Evolutionary conservation across 2,797 vertebrate species (phyloP).

Genomic region (Caiman crocodilus): DNA sequence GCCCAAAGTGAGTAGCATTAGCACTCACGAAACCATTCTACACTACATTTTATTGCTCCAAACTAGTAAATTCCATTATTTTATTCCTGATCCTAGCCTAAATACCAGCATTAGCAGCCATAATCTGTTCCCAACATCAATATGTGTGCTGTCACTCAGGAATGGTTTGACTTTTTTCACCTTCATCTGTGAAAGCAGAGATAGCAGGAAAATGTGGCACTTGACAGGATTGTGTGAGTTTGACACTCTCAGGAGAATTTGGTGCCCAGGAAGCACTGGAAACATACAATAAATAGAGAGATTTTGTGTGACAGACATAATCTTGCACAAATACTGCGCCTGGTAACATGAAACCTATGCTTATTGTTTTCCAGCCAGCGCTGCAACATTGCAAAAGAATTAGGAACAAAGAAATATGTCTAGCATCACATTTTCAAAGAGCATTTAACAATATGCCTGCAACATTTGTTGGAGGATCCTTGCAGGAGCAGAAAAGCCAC

Average conservation of each 20-base stretch:
- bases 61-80: background rate
- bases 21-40: background rate
- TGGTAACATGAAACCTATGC: background rate
- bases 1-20: background rate
- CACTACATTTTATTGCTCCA: background rate
- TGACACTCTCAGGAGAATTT: background rate
- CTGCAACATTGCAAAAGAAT: background rate
- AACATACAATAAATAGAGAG: background rate
- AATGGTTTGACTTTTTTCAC: background rate
- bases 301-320: slow-evolving; percentile 9
- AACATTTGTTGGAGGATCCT: background rate
- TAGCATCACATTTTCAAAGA: background rate
- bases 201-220: background rate
- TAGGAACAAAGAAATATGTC: background rate
- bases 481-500: background rate
- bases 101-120: background rate
- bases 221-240: background rate
- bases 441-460: background rate
- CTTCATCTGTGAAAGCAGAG: background rate
- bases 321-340: background rate
- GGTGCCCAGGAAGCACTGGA: background rate
- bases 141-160: background rate
- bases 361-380: background rate
- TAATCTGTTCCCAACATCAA: background rate
- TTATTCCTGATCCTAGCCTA: background rate